Evolutionary conservation across 2,797 vertebrate species (phyloP).

Genomic region (Neopelma chrysocephalum): DNA sequence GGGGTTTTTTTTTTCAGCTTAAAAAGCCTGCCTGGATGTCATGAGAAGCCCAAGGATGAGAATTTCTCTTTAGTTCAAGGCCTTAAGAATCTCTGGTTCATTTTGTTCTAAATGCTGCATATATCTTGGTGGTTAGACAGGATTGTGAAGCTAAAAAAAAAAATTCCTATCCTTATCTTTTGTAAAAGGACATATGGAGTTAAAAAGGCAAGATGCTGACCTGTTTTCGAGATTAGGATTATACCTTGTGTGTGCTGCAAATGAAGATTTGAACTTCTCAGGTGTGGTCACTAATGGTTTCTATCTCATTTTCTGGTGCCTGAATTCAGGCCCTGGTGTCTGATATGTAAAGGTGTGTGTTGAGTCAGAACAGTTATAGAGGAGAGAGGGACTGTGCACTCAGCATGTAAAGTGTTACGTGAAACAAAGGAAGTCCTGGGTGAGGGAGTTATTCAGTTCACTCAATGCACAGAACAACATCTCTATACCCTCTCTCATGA

Average conservation of each 20-base stretch:
- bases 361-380: not conserved
- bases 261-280: not conserved
- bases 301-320: not conserved
- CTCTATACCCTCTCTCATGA: not conserved
- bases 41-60: not conserved
- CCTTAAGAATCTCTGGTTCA: not conserved
- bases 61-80: not conserved
- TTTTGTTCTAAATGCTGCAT: not conserved
- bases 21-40: not conserved
- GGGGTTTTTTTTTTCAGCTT: accelerated
- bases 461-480: not conserved
- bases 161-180: not conserved
- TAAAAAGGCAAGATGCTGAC: not conserved
- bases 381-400: not conserved
- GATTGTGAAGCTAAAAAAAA: not conserved
- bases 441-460: not conserved
- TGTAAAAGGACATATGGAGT: not conserved
- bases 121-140: not conserved
- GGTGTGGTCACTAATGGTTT: not conserved
- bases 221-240: not conserved
- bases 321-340: not conserved
- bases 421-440: not conserved
- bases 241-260: not conserved
- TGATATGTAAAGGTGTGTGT: not conserved
- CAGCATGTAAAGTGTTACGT: not conserved